Percentiles rank a stretch among this genome's conserved stretches.
Evolutionary conservation across 2,888 invertebrate genomes (phyloP).

Genomic region (Watsonalla binaria): DNA sequence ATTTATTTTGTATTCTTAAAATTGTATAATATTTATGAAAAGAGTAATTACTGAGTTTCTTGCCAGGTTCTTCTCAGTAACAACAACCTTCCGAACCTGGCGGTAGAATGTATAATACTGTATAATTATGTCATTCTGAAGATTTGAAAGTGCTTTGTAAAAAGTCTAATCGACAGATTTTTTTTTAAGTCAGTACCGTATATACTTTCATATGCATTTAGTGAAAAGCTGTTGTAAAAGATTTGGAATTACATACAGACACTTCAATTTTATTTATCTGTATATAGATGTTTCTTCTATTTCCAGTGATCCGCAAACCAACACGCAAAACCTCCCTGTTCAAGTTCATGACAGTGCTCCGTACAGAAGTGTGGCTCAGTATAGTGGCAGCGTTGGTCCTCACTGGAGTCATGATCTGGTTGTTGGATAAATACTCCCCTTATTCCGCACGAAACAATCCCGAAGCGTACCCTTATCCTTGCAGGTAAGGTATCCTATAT

Average conservation of each 20-base stretch:
- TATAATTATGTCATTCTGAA: too few relatives aligned
- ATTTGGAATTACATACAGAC: too few relatives aligned
- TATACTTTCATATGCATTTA: not conserved
- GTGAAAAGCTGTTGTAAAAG: not conserved
- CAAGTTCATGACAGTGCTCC: constrained; percentile 95
- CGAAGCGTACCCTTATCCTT: constrained; percentile 86
- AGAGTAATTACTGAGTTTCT: too few relatives aligned
- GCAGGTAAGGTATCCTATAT: too few relatives aligned
- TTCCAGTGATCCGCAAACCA: constrained; percentile 89
- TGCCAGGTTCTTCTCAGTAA: too few relatives aligned
- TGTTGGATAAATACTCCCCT: constrained; percentile 93
- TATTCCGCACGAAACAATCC: constrained; percentile 92
- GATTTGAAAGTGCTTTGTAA: too few relatives aligned
- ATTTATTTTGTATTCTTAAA: too few relatives aligned
- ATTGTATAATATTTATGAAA: too few relatives aligned
- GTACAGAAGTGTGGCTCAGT: constrained; percentile 92
- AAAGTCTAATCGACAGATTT: too few relatives aligned
- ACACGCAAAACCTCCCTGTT: constrained; percentile 88
- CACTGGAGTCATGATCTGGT: constrained; percentile 93
- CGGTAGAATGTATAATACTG: too few relatives aligned
- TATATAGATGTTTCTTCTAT: not conserved
- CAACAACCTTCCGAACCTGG: too few relatives aligned
- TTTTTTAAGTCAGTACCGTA: not conserved
- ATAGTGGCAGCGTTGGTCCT: constrained; percentile 89
- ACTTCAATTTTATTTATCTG: too few relatives aligned